Evolutionary conservation across 2,113 vertebrate species (phyloP), one percentile per base, ranked within the genome.

Genomic region (Amphiprion ocellaris): DNA sequence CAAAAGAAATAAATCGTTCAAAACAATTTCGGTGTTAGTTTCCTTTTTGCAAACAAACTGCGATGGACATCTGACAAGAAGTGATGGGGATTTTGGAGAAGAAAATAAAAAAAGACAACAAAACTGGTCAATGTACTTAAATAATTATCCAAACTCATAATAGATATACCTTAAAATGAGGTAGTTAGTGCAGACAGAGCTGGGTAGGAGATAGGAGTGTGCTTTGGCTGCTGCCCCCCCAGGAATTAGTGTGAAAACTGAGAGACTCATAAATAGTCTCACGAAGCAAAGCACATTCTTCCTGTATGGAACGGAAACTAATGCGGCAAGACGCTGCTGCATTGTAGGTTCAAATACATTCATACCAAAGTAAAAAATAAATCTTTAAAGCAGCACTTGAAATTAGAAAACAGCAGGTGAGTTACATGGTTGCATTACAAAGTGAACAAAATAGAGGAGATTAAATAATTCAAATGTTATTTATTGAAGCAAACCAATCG

Each of bases 401-500:
- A 33, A 53, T 23, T 14, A 47, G n/a, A 30, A 30, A 58, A 61
- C 15, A 14, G 47, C 9, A 10, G 17, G 12, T 39, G 33, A 59
- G 56, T 5, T 14, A 2, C 10, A 30, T 23, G 8, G 2, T 47
- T 19, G 21, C n/a, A 30, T 56, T 69, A 15, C 12, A 30, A 63
- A 72, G 17, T 30, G 39, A 60, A 71, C 21, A 2, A 44, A 73
- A 30, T 8, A 83, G 60, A 82, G 1, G 9, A 79, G 55, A 19
- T 73, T 80, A 79, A 85, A 81, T 89, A 77, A 74, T 81, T 89
- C 21, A 60, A 47, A 71, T 77, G 77, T 53, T 81, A 83, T 94
- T 93, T 89, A 90, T 87, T 90, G 74, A 89, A 69, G 84, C 67
- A 85, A 86, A 79, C 41, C 44, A 82, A 84, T 83, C 77, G 44